Base-by-base conservation (phyloP, 1,140 invertebrate species). In the Cotesia typhae region DNA sequence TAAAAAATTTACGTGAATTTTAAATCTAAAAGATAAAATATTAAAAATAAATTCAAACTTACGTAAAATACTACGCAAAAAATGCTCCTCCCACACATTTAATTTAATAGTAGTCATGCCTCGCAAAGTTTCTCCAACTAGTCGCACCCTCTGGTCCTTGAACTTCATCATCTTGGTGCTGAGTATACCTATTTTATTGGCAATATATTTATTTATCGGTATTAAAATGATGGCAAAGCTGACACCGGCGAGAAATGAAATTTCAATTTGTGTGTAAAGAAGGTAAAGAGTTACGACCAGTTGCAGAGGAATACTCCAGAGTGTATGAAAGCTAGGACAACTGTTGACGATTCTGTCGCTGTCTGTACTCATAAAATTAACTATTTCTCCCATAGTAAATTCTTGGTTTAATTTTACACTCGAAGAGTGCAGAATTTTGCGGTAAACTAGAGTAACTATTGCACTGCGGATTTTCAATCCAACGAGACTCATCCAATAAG, bases 311-410 rank as follows among this genome's bases (percentile, higher is more conserved):
- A 99, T 93, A 85, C 96, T 98, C 97, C 98, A 99, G 75, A 98
- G 90, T 12, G 95, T 92, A 88, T 99, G 98, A 85, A 99, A 98
- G 86, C 95, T 98, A 0, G 94, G 92, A 87, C 95, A 97, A 52
- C 97, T 95, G 85, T 98, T 99, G 0, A 98, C 93, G 75, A 99
- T 95, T 77, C 97, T 90, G 80, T 98, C 96, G 0, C 93, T 93
- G 84, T 99, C 98, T 1, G 95, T 97, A 38, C 95, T 98, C 93
- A 99, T 98, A 77, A 97, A 96, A 87, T 99, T 99, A 0, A 98
- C 91, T 36, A 99, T 93, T 88, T 98, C 94, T 1, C 96, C 96
- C 74, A 92, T 89, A 68, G 90, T 92, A 83, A 93, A 95, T 69
- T 87, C 79, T 28, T 87, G 87, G 72, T 87, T 89, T 28, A 92